Evolutionary conservation across 2,113 vertebrate genomes (phyloP).

Genomic region (Phyllostomus discolor): DNA sequence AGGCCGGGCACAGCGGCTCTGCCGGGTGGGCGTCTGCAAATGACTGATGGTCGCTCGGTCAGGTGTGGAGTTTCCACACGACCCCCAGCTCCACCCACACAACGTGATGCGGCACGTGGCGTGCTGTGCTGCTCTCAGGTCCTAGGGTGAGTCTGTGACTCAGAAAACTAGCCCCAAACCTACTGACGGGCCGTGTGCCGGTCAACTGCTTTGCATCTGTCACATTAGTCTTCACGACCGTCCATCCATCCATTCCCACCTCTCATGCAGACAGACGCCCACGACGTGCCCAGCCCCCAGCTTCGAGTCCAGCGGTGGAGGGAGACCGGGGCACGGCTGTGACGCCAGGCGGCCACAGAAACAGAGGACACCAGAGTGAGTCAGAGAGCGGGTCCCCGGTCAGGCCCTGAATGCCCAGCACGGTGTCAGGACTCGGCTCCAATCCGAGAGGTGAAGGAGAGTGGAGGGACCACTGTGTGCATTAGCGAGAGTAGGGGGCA

Average conservation of each 20-base stretch:
- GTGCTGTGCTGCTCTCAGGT: not conserved
- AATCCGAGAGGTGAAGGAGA: not conserved
- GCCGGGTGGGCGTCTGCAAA: not conserved
- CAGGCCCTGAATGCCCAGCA: not conserved
- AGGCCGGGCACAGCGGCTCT: not conserved
- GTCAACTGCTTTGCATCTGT: not conserved
- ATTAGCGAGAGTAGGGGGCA: not conserved
- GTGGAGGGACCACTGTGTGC: not conserved
- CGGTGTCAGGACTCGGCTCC: not conserved
- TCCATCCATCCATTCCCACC: not conserved
- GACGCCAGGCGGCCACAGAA: not conserved
- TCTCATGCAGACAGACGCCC: not conserved
- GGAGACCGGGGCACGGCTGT: not conserved
- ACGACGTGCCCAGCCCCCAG: not conserved
- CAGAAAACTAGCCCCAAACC: not conserved
- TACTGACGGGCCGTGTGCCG: not conserved
- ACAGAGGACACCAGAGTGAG: not conserved
- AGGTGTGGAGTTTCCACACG: not conserved
- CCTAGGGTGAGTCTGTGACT: not conserved
- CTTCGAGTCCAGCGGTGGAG: not conserved
- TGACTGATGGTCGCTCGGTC: not conserved
- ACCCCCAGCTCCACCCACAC: not conserved
- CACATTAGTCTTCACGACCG: not conserved
- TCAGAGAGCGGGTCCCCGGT: not conserved
- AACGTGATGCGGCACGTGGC: too few relatives aligned